Base-by-base conservation (phyloP, 2,797 vertebrate species). In the Moxostoma hubbsi region DNA sequence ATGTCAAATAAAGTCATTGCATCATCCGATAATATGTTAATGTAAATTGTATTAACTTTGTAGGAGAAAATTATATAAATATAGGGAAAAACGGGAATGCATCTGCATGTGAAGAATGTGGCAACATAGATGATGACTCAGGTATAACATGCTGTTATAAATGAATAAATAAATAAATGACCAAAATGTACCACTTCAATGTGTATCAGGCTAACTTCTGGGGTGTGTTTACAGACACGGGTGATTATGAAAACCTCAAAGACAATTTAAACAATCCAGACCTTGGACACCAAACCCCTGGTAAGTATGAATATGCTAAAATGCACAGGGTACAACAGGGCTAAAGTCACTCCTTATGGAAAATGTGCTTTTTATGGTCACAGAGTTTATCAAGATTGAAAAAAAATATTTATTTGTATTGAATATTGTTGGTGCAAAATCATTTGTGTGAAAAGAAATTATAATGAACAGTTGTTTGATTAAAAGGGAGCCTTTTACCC, bases 231-330 rank as follows among this genome's bases (percentile, higher is more conserved):
- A 74, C 81, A 82, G 81, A 79, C 18, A 54, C 43, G 51, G 57
- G 64, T 67, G 43, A 79, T 24, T 79, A 82, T 43, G 65, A 75
- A 43, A 82, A 79, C 66, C 24, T 82, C 54, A 46, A 9, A 0
- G 45, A 73, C 1, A 45, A 45, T 36, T 36, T 36, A 36, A 36
- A 36, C 36, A 36, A 36, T 36, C 36, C 10, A 10, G 6, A 63
- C 51, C 6, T 16, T 45, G 9, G 2, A 36, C 10, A 0, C 57
- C 69, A 59, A 63, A 65, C 53, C 6, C 66, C 12, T 4, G 16
- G 81, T 82, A 71, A 70, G 72, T 75, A 13, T 59, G 2, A 45
- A 53, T 24, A 50, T 45, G 43, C 46, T 18, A 4, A 36, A 36
- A 36, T 36, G 18, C 1, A 24, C n/a, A n/a, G n/a, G 36, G 36